These are phyloP conservation scores for Actias luna DNA, from an alignment of 2,888 invertebrate genomes.

Conservation along the genomic window DNA sequence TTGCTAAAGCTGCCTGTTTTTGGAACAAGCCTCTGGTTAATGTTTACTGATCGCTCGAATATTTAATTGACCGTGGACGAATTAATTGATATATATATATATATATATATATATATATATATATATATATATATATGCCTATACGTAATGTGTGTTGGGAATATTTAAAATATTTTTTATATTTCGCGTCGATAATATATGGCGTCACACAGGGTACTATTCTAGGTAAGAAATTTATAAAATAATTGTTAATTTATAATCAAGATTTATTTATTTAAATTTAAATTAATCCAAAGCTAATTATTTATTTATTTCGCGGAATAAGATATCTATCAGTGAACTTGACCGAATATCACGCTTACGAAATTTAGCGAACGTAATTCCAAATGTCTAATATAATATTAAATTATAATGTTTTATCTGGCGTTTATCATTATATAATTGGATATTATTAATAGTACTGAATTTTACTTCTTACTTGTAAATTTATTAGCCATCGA, in stretches of 20 bases:
- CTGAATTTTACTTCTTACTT: not conserved
- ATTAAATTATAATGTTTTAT: not conserved
- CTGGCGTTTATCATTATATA: not conserved
- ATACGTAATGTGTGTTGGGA: not conserved
- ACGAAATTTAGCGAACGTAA: no score
- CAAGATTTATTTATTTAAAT: not conserved
- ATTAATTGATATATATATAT: slow-evolving; percentile 17
- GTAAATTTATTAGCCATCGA: not conserved
- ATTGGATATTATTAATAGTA: not conserved
- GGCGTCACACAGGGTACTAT: not conserved
- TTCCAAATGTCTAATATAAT: not conserved
- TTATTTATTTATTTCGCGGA: not conserved
- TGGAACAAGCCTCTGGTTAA: not conserved
- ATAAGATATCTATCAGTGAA: not conserved
- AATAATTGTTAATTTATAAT: not conserved
- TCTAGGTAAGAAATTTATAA: not conserved
- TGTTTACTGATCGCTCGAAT: slow-evolving; percentile 20
- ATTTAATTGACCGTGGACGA: slow-evolving; percentile 29
- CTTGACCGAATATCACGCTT: not conserved
- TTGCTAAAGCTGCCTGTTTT: slow-evolving; percentile 2
- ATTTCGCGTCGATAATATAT: not conserved
- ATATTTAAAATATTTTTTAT: not conserved
- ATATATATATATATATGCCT: no score
- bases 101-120: no score
- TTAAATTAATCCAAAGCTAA: not conserved